Conservation (phyloP, 1,140 invertebrate genomes). For the Manduca sexta region DNA sequence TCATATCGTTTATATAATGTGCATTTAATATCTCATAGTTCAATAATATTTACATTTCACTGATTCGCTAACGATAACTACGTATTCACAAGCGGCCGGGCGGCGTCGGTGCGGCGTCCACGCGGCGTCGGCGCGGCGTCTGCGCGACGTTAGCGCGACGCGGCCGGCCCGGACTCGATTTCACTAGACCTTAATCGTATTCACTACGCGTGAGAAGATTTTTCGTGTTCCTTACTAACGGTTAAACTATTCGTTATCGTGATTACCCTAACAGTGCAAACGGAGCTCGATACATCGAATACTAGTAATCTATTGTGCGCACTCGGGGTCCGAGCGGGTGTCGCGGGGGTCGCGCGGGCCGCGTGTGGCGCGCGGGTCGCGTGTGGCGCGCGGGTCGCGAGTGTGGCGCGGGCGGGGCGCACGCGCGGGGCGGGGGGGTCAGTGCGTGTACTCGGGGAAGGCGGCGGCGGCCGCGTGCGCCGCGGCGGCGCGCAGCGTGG, state of each 20-base stretch:
- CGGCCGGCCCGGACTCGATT: constrained; percentile 24
- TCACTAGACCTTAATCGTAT: constrained; percentile 28
- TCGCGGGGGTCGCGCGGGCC: background rate
- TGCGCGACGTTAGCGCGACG: constrained; percentile 16
- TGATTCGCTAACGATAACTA: constrained; percentile 31
- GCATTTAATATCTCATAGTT: constrained; percentile 33
- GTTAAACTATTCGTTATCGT: constrained; percentile 34
- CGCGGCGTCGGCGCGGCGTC: constrained; percentile 21
- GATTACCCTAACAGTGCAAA: constrained; percentile 39
- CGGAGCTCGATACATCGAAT: constrained; percentile 30
- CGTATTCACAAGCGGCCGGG: constrained; percentile 36
- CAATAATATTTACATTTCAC: constrained; percentile 39
- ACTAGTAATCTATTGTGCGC: constrained; percentile 16
- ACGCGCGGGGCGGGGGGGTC: constrained; percentile 28
- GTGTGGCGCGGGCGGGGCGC: constrained; percentile 2
- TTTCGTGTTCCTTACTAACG: constrained; percentile 38
- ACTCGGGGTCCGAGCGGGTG: background rate
- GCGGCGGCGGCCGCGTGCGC: constrained; percentile 54
- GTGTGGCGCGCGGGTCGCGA: constrained; percentile 1
- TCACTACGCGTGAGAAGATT: constrained; percentile 36
- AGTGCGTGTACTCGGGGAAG: constrained; percentile 75
- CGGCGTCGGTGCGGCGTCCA: constrained; percentile 19
- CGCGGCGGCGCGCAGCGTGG: constrained; percentile 38
- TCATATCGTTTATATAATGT: constrained; percentile 41
- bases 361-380: background rate